phyloP scores from a whole-genome alignment of 2,113 vertebrate species.

The Heterochromis multidens region DNA sequence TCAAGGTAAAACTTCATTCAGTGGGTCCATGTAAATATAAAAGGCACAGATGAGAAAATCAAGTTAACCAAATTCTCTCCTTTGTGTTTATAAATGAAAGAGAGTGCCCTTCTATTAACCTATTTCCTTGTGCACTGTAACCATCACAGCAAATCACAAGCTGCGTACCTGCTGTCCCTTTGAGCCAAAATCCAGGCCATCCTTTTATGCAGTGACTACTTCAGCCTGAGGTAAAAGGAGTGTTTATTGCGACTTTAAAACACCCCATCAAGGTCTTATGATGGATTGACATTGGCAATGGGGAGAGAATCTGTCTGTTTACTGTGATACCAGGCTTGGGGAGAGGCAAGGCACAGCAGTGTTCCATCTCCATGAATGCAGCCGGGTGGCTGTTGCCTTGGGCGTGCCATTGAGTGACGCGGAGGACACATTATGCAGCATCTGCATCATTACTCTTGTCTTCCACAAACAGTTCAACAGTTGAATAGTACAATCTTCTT shows the following conservation, averaged over 20 bases:
- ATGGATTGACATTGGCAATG: constrained; percentile 35
- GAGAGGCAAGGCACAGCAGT: constrained; percentile 12
- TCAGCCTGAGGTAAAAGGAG: constrained; percentile 6
- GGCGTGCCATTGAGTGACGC: constrained; percentile 38
- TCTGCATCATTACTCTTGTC: constrained; percentile 17
- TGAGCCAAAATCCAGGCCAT: constrained; percentile 29
- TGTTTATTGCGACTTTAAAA: constrained; percentile 51
- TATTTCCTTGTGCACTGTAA: neutral
- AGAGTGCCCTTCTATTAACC: constrained; percentile 9
- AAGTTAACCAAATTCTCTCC: neutral
- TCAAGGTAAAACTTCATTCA: neutral
- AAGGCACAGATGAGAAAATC: neutral
- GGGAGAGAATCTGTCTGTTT: constrained; percentile 22
- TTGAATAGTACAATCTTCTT: constrained; percentile 5
- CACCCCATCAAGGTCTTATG: constrained; percentile 43
- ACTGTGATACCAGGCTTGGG: constrained; percentile 11
- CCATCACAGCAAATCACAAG: neutral
- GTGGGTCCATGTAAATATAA: neutral
- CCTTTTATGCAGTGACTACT: constrained; percentile 25
- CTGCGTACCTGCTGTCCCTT: neutral
- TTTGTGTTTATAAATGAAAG: neutral
- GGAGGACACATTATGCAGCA: constrained; percentile 47
- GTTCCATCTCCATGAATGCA: constrained; percentile 42
- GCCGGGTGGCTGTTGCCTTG: constrained; percentile 50
- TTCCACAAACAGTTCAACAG: constrained; percentile 21